Conservation (phyloP, 2,113 vertebrate species). For the Tyrannus savana region DNA sequence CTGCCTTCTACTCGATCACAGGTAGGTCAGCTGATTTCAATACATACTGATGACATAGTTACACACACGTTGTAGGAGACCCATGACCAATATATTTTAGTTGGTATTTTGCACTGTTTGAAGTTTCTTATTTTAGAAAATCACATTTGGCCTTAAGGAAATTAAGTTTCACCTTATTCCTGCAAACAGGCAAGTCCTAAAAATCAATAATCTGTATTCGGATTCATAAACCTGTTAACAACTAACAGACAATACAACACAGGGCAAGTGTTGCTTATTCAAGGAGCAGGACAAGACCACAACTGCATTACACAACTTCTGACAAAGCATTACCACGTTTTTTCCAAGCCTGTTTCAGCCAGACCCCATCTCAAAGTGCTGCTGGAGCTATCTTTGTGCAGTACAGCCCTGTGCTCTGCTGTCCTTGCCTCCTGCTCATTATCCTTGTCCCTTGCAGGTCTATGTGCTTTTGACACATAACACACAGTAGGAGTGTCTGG, state of each 20-base stretch:
- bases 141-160: background rate
- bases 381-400: background rate
- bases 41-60: background rate
- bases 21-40: background rate
- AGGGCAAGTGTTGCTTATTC: background rate
- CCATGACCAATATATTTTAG: background rate
- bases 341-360: background rate
- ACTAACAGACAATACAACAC: background rate
- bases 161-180: background rate
- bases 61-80: fast-evolving
- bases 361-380: background rate
- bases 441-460: background rate
- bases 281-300: fast-evolving
- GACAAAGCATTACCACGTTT: background rate
- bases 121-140: background rate
- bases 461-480: background rate
- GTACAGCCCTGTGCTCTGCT: fast-evolving
- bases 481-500: background rate
- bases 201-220: background rate
- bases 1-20: background rate
- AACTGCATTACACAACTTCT: background rate
- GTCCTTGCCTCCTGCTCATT: background rate
- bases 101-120: background rate
- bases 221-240: background rate
- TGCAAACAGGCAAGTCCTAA: background rate